Base-by-base conservation (phyloP, 1,140 invertebrate genomes). In the Drosophila nannoptera region DNA sequence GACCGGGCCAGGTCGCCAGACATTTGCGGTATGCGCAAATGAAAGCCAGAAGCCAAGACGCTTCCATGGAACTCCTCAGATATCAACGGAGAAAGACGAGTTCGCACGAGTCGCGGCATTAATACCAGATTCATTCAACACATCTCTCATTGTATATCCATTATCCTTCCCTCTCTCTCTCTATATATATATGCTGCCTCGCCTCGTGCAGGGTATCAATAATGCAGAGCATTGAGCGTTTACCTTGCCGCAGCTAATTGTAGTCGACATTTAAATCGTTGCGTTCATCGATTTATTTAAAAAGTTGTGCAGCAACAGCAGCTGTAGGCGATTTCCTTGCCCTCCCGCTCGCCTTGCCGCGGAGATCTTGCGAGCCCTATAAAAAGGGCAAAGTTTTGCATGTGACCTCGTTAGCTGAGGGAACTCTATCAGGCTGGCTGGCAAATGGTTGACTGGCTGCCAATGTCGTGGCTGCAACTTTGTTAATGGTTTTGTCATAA, bases 401-500 rank as follows among this genome's bases (percentile, higher is more conserved):
- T 86, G 58, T 78, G 78, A 83, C 78, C 75, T 67, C 69, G 66
- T 73, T 78, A 61, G 22, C 9, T 14, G 48, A 14, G 7, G 60
- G 50, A 40, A 62, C 52, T 75, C 53, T 68, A 68, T 71, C 58
- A 62, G 59, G 43, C 48, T 64, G 59, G 43, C 48, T 64, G 71
- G 56, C 60, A 64, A 69, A 56, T 55, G 52, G 52, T 70, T 70
- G 71, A 70, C 52, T 74, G 56, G 52, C 68, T 72, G 54, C 36
- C 67, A 65, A 61, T 69, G 70, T 67, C 35, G 49, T 50, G 38
- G 46, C 55, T 48, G 69, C 69, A 84, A 84, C 77, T 84, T 84
- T 86, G 81, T 84, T 84, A 84, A 84, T 84, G 82, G 81, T 86
- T 86, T 86, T 81, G 81, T 86, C 81, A 86, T 86, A 86, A 86